A percentile compares a stretch with the other conserved stretches of the same genome.
Conservation (phyloP, 1,140 invertebrate genomes). For the Meteorus sp. region DNA sequence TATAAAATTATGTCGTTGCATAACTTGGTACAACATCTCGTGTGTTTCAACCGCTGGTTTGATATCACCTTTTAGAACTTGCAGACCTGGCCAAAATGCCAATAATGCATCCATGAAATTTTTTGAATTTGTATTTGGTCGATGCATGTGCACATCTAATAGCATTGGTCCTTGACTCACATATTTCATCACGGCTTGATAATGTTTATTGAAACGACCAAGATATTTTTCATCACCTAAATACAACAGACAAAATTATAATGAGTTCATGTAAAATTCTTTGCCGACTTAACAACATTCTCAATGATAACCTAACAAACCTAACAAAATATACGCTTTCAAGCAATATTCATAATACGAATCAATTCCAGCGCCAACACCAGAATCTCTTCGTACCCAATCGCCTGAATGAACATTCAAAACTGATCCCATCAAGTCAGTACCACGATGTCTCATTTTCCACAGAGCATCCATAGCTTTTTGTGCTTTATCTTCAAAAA, state of each 20-base stretch:
- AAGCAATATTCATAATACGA: slow-evolving; percentile 98
- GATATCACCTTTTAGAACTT: slow-evolving; percentile 92
- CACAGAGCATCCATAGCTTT: slow-evolving; percentile 97
- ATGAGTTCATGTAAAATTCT: background rate
- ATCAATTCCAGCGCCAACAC: slow-evolving; percentile 98
- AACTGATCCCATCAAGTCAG: slow-evolving; percentile 91
- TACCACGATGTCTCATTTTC: slow-evolving; percentile 88
- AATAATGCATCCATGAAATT: slow-evolving; percentile 97
- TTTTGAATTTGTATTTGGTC: slow-evolving; percentile 90
- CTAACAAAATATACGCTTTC: slow-evolving; percentile 85
- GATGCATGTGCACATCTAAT: slow-evolving; percentile 98
- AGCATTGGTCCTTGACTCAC: slow-evolving; percentile 93
- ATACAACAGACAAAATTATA: no score
- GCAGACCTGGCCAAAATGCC: slow-evolving; percentile 97
- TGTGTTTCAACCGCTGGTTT: slow-evolving; percentile 97
- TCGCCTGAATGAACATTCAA: slow-evolving; percentile 96
- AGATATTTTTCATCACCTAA: slow-evolving; percentile 85
- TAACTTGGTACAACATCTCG: slow-evolving; percentile 95
- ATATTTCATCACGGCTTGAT: slow-evolving; percentile 98
- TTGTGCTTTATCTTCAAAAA: slow-evolving; percentile 95
- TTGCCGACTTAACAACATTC: slow-evolving; percentile 15
- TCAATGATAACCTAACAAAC: slow-evolving; percentile 34
- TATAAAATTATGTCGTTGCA: slow-evolving; percentile 95
- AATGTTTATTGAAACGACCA: slow-evolving; percentile 92
- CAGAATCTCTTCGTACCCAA: slow-evolving; percentile 93